Base-by-base conservation (phyloP, 2,888 invertebrate species). In the Limnephilus auricula region DNA sequence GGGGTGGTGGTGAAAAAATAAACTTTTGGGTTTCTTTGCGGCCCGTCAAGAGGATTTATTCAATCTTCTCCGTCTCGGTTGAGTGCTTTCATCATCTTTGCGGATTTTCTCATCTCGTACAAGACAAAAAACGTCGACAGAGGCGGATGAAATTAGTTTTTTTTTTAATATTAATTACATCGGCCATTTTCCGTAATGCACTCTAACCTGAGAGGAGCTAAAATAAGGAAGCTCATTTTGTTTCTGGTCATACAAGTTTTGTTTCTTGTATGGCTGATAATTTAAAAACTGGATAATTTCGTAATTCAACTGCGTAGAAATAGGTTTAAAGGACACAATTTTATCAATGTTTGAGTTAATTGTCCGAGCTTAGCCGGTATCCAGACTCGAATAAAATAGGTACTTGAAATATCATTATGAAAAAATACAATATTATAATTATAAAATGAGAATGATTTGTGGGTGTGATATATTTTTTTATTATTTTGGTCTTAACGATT, bases 1-100 rank as follows among this genome's bases (percentile, higher is more conserved):
- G 78, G 89, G 90, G 90, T 65, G 83, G 86, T 37, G 89, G 89
- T 79, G 90, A 89, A 90, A 92, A 92, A 92, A 89, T 84, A 92
- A 92, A 90, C 45, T 87, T 90, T 90, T 86, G 50, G 87, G 87
- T 50, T 87, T 85, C 88, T 85, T 90, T 91, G 86, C 83, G 89
- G 89, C 84, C 80, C 90, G 85, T 88, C 86, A 89, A 89, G 89
- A 79, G 92, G 92, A 90, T 92, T 92, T 92, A 92, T 92, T 92
- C 90, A 92, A 92, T 92, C 92, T 90, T 90, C 90, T 40, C 45
- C 84, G 90, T 90, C 90, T 79, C 89, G 80, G 90, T 31, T 84
- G 90, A 92, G 90, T 90, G 90, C 90, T 92, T 80, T 86, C 87
- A 90, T 90, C 90, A 86, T 85, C 78, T 90, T 79, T 90, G 79